These are phyloP conservation scores for Acomys russatus DNA, from an alignment of 2,797 vertebrate genomes.

Conservation along the genomic window DNA sequence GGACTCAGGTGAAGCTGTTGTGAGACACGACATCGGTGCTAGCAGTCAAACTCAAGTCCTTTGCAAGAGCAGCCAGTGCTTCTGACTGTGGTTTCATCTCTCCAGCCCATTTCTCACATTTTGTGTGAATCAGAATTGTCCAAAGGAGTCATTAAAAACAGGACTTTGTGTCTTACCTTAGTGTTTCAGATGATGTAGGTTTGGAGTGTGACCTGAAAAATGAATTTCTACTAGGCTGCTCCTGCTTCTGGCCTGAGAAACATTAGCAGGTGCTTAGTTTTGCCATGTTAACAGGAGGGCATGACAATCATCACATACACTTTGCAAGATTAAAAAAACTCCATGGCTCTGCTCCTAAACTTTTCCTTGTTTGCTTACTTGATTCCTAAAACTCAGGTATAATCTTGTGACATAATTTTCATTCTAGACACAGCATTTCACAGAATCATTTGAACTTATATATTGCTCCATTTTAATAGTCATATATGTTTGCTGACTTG, in stretches of 20 bases:
- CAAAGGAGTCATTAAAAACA: not conserved
- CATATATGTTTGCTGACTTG: not conserved
- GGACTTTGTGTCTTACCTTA: not conserved
- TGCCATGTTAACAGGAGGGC: not conserved
- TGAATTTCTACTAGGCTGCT: not conserved
- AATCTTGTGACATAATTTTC: not conserved
- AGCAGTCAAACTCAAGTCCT: not conserved
- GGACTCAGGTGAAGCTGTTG: no score
- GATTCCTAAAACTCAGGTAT: not conserved
- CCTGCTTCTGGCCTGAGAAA: not conserved
- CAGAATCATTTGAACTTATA: not conserved
- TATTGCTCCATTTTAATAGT: not conserved
- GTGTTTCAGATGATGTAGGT: not conserved
- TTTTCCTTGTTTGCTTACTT: not conserved
- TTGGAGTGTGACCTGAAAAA: not conserved
- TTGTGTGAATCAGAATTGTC: not conserved
- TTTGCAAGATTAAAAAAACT: not conserved
- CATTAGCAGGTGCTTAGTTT: not conserved
- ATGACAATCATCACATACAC: not conserved
- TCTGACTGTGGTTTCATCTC: not conserved
- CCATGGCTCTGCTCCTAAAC: not conserved
- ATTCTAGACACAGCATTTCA: not conserved
- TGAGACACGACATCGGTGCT: not conserved
- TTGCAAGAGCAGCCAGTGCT: not conserved
- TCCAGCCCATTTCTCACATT: not conserved